These are phyloP conservation scores for Bradypus variegatus DNA, from an alignment of 2,797 vertebrate genomes.

Conservation along the genomic window DNA sequence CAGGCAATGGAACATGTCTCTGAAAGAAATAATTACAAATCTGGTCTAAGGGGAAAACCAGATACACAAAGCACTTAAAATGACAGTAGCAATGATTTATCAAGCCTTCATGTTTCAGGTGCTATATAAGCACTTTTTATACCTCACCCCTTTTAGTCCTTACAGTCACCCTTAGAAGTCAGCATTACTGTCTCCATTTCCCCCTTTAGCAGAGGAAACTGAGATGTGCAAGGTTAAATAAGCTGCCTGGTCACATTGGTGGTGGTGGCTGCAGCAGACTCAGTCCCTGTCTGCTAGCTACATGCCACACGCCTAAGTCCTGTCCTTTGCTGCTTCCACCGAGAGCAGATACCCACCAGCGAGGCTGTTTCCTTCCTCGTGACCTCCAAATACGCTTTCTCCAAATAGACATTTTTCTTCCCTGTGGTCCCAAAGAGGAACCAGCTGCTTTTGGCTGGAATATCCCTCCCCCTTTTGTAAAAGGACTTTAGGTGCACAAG, in stretches of 20 bases:
- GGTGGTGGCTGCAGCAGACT: neutral
- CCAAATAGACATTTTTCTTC: neutral
- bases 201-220: neutral
- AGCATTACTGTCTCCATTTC: neutral
- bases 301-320: no score
- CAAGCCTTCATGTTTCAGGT: neutral
- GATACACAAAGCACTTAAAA: neutral
- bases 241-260: neutral
- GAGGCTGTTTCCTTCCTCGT: accelerated
- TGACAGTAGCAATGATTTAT: neutral
- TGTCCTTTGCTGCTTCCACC: neutral
- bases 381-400: neutral
- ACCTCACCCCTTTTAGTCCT: neutral
- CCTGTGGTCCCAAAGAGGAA: neutral
- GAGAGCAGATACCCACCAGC: accelerated
- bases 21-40: neutral
- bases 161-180: neutral
- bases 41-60: neutral
- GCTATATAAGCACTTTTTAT: neutral
- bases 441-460: neutral
- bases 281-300: neutral
- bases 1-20: neutral
- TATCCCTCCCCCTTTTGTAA: neutral
- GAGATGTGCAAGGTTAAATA: neutral
- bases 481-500: neutral